Evolutionary conservation across 2,888 invertebrate species (phyloP).

Genomic region (Tachina fera): DNA sequence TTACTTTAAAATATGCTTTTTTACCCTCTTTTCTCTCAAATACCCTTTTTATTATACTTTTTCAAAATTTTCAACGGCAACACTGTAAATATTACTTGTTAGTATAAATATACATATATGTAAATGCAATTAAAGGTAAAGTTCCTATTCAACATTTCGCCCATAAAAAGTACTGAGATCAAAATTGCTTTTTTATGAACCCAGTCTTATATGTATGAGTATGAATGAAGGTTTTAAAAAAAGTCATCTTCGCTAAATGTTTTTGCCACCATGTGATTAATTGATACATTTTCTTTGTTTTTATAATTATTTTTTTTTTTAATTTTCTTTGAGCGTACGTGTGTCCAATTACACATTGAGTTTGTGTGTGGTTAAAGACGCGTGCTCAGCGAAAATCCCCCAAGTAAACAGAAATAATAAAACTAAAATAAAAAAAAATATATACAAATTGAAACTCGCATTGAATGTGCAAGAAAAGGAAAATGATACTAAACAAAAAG

Average conservation of each 20-base stretch:
- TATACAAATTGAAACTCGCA: conserved; percentile 28
- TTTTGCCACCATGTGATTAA: neutral
- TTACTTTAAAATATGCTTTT: no score
- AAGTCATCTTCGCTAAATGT: neutral
- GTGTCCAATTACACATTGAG: conserved; percentile 60
- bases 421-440: no score
- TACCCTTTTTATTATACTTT: no score
- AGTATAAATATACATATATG: no score
- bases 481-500: conserved; percentile 13
- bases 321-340: conserved; percentile 50
- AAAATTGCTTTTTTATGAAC: no score
- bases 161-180: no score
- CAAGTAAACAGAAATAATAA: conserved; percentile 38
- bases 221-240: neutral
- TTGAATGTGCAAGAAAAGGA: conserved; percentile 22
- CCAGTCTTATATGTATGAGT: neutral
- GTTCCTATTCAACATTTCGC: no score
- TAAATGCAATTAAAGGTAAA: no score
- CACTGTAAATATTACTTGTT: no score
- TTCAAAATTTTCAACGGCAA: no score
- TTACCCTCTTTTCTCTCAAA: no score
- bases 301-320: conserved; percentile 7
- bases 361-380: conserved; percentile 63
- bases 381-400: conserved; percentile 65
- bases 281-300: neutral